Conservation (phyloP, 37 sponge, comb jelly and placozoan genomes). For the Axinella damicornis region DNA sequence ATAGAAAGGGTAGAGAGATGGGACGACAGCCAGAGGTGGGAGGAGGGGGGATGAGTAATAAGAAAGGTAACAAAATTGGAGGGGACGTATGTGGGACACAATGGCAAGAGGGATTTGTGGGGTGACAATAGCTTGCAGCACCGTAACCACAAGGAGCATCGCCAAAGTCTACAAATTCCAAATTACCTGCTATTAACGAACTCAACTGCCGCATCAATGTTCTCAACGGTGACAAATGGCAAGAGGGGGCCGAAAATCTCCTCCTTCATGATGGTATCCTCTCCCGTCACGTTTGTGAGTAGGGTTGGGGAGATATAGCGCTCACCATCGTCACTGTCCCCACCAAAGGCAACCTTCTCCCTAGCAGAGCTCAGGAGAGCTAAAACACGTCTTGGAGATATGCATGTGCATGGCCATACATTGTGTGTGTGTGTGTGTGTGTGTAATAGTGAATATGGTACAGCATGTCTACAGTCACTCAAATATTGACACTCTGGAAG, state of each 20-base stretch:
- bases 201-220: constrained; percentile 76
- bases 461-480: not conserved
- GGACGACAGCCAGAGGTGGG: too few relatives aligned
- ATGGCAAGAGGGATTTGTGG: too few relatives aligned
- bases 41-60: too few relatives aligned
- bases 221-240: constrained; percentile 74
- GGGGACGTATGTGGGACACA: too few relatives aligned
- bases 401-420: too few relatives aligned
- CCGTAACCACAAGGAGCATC: not conserved
- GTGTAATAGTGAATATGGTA: not conserved
- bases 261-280: constrained; percentile 78
- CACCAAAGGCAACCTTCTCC: constrained; percentile 66
- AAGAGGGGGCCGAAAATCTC: constrained; percentile 92
- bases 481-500: too few relatives aligned
- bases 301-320: constrained; percentile 84
- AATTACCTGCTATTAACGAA: constrained; percentile 39
- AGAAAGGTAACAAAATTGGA: too few relatives aligned
- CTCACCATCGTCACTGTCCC: constrained; percentile 67
- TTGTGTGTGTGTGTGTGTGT: too few relatives aligned
- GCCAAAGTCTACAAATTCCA: too few relatives aligned
- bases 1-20: too few relatives aligned
- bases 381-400: constrained; percentile 56
- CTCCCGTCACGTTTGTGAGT: constrained; percentile 62
- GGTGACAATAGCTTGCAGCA: not conserved
- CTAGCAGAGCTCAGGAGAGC: constrained; percentile 34